Conservation (phyloP, 2,113 vertebrate genomes). For the Amphilophus citrinellus region DNA sequence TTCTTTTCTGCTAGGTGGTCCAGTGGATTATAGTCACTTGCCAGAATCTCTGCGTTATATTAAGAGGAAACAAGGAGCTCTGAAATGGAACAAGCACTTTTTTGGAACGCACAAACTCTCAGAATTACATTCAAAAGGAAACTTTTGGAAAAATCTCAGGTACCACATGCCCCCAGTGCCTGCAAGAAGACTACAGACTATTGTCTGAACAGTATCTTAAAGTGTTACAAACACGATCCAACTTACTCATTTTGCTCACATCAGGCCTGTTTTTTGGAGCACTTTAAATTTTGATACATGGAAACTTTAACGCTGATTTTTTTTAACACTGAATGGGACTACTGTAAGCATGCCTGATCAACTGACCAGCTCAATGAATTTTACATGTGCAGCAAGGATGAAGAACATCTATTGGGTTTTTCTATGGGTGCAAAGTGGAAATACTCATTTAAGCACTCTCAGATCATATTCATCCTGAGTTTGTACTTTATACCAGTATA, state of each 20-base stretch:
- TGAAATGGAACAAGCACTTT: slow-evolving; percentile 79
- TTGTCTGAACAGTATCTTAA: background rate
- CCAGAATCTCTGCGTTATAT: slow-evolving; percentile 88
- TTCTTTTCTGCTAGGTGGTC: slow-evolving; percentile 60
- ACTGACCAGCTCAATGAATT: background rate
- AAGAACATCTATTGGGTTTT: background rate
- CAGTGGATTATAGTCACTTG: slow-evolving; percentile 78
- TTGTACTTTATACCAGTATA: background rate
- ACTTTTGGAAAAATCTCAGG: slow-evolving; percentile 89
- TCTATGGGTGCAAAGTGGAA: background rate
- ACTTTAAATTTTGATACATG: background rate
- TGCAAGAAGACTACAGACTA: background rate
- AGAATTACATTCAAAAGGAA: slow-evolving; percentile 59
- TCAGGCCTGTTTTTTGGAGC: slow-evolving; percentile 1
- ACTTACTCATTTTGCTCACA: background rate
- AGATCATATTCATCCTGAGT: too few species aligned
- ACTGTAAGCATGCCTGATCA: background rate
- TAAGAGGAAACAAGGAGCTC: slow-evolving; percentile 84
- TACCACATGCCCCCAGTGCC: slow-evolving; percentile 84
- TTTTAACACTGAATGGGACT: background rate
- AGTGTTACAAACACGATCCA: background rate
- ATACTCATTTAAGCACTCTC: too few species aligned
- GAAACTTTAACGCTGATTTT: background rate
- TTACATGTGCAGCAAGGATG: background rate
- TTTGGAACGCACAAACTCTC: background rate